phyloP scores from a whole-genome alignment of 2,888 invertebrate genomes.

The Rhyacophila evoluta region DNA sequence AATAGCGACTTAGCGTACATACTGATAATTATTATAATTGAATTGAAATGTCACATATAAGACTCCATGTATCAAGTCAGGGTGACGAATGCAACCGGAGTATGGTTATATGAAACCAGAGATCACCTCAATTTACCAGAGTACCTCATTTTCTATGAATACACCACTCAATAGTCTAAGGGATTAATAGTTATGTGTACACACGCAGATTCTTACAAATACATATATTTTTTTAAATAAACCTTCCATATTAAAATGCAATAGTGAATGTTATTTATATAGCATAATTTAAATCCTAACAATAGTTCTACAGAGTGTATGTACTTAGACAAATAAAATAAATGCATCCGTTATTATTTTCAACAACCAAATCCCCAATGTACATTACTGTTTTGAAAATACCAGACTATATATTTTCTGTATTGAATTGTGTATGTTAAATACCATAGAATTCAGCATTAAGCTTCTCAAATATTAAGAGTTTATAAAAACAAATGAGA shows the following conservation, averaged over 20 bases:
- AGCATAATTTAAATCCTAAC: slow-evolving; percentile 49
- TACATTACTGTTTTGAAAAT: slow-evolving; percentile 31
- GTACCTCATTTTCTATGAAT: slow-evolving; percentile 55
- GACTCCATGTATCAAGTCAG: background rate
- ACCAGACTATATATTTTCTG: slow-evolving; percentile 46
- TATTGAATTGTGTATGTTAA: slow-evolving; percentile 34
- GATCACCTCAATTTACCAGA: slow-evolving; percentile 53
- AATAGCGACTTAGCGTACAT: slow-evolving; percentile 40
- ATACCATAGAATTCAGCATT: slow-evolving; percentile 4
- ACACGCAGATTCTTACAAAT: slow-evolving; percentile 61
- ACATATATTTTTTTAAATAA: slow-evolving; percentile 68
- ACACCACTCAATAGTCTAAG: slow-evolving; percentile 53
- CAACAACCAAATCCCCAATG: slow-evolving; percentile 32
- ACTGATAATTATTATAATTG: slow-evolving; percentile 31
- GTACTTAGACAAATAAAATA: slow-evolving; percentile 53
- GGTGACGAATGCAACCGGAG: background rate
- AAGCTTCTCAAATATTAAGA: background rate
- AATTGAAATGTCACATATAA: slow-evolving; percentile 13
- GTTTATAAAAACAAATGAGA: slow-evolving; percentile 8
- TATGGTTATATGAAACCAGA: slow-evolving; percentile 23
- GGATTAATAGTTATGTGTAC: slow-evolving; percentile 47
- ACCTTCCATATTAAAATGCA: slow-evolving; percentile 70
- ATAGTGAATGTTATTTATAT: slow-evolving; percentile 60
- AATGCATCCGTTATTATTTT: slow-evolving; percentile 47
- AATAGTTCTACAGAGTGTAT: slow-evolving; percentile 50